A percentile compares a stretch with the other conserved stretches of the same genome.
These are phyloP conservation scores for Gymnodraco acuticeps DNA, from an alignment of 2,797 vertebrate genomes.

Conservation along the genomic window DNA sequence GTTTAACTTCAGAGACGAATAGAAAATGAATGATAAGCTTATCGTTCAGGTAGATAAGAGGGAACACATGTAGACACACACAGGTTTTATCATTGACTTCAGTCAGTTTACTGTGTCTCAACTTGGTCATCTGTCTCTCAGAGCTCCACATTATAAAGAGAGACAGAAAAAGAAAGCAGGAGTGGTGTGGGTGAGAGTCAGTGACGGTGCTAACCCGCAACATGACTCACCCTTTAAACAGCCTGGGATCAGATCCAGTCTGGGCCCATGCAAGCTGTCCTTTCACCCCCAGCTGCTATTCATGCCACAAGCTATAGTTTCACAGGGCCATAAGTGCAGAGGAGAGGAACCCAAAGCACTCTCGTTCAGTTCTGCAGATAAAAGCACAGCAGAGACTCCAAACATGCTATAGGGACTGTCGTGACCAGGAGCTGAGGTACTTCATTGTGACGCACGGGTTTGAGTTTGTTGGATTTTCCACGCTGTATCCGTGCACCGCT, in stretches of 20 bases:
- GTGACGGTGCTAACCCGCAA: constrained; percentile 49
- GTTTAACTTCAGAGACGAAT: constrained; percentile 30
- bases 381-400: background rate
- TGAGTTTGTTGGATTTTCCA: constrained; percentile 37
- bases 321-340: constrained; percentile 35
- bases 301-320: constrained; percentile 56
- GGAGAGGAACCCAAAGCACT: constrained; percentile 16
- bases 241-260: constrained; percentile 69
- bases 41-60: constrained; percentile 52
- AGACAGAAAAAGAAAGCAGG: constrained; percentile 11
- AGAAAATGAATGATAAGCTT: constrained; percentile 39
- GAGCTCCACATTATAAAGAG: constrained; percentile 19
- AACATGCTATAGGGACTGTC: constrained; percentile 3
- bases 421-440: background rate
- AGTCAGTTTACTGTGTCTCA: constrained; percentile 25
- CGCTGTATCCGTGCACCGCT: constrained; percentile 3
- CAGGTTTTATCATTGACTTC: constrained; percentile 28
- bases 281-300: constrained; percentile 53
- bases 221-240: constrained; percentile 74
- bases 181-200: constrained; percentile 50
- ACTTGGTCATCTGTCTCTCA: constrained; percentile 25
- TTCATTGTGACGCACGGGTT: constrained; percentile 25
- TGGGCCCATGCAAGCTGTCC: constrained; percentile 59
- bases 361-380: constrained; percentile 17
- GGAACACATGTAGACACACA: constrained; percentile 7